Percentiles rank a stretch among this genome's conserved stretches.
phyloP scores from a whole-genome alignment of 2,113 vertebrate genomes.

The Illadopsis cleaveri region DNA sequence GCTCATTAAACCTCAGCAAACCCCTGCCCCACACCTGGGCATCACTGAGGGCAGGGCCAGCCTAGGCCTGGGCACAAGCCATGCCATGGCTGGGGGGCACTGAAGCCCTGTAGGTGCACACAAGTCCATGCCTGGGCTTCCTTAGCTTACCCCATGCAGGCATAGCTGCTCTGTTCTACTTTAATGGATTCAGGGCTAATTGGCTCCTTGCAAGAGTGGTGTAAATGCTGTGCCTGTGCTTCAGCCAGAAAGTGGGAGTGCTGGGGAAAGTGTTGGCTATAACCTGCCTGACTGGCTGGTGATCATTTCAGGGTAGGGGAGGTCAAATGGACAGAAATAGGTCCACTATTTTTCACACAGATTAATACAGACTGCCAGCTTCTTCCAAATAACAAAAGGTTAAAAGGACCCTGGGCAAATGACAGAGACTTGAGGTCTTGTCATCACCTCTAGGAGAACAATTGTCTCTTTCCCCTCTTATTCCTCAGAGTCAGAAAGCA shows the following conservation, averaged over 20 bases:
- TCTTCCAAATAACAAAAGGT: neutral
- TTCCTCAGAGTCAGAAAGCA: neutral
- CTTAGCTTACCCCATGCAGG: neutral
- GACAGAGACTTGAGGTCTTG: neutral
- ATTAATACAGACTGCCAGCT: neutral
- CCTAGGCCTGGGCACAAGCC: neutral
- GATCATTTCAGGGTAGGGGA: neutral
- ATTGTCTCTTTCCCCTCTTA: neutral
- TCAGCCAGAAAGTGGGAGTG: neutral
- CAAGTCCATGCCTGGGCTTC: neutral
- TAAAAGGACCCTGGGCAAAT: neutral
- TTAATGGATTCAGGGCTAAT: neutral
- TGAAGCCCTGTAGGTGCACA: neutral
- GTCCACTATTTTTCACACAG: neutral
- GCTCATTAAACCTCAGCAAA: neutral
- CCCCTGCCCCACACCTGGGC: neutral
- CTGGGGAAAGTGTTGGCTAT: neutral
- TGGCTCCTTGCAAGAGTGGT: neutral
- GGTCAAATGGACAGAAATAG: neutral
- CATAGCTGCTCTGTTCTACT: neutral
- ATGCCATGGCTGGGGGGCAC: neutral
- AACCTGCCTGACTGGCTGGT: neutral
- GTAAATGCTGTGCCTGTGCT: neutral
- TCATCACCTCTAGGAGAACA: neutral
- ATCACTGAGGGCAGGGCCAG: neutral